Conservation (phyloP, 2,797 vertebrate species). For the Acestrorhynchus altus region DNA sequence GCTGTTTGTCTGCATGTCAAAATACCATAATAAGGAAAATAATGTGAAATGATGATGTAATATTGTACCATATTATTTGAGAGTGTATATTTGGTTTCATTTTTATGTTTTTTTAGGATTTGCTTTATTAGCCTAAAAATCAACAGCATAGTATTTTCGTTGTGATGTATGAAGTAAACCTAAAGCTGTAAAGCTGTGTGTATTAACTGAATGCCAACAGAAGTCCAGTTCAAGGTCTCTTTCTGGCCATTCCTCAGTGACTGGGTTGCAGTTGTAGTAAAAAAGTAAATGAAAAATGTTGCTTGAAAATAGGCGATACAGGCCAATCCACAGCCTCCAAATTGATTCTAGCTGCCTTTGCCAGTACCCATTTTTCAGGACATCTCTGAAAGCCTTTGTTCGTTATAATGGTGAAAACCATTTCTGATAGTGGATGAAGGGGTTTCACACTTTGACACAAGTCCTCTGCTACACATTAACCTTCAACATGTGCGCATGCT, state of each 20-base stretch:
- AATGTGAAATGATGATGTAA: too few species aligned
- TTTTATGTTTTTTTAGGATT: not conserved
- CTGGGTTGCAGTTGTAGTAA: not conserved
- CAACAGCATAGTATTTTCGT: not conserved
- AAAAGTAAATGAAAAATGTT: conserved; percentile 1
- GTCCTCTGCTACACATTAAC: conserved; percentile 17
- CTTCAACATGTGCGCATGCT: conserved; percentile 31
- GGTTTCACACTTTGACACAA: not conserved
- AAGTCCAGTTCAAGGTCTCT: not conserved
- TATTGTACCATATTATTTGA: too few species aligned
- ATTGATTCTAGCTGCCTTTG: not conserved
- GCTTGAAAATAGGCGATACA: not conserved
- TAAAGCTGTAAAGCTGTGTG: not conserved
- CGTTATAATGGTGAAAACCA: not conserved
- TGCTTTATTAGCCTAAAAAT: not conserved
- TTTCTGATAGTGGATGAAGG: not conserved
- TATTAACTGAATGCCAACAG: not conserved
- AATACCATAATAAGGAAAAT: too few species aligned
- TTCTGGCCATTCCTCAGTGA: not conserved
- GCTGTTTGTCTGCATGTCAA: too few species aligned
- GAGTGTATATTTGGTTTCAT: not conserved
- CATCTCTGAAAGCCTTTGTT: not conserved
- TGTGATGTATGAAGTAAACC: not conserved
- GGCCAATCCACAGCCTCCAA: not conserved
- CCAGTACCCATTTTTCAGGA: not conserved